These are phyloP conservation scores for Agrotis segetum DNA, from an alignment of 2,888 invertebrate genomes.

Conservation along the genomic window DNA sequence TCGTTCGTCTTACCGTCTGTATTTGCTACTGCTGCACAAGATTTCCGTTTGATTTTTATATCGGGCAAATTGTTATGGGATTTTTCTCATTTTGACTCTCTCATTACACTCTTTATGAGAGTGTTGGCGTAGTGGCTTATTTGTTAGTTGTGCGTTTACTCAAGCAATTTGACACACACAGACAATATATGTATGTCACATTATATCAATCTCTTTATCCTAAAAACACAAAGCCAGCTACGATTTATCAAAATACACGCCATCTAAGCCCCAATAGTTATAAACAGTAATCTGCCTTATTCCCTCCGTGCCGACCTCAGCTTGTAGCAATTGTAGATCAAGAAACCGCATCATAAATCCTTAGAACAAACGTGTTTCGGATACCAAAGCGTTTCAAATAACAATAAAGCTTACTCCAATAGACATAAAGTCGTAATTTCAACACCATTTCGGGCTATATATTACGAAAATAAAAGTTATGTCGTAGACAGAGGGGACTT, in stretches of 20 bases:
- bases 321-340: slow-evolving; percentile 58
- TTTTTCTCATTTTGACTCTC: too few relatives aligned
- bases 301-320: slow-evolving; percentile 8
- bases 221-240: not conserved
- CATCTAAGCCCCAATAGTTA: slow-evolving; percentile 23
- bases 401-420: slow-evolving; percentile 61
- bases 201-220: too few relatives aligned
- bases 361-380: slow-evolving; percentile 54
- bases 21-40: too few relatives aligned
- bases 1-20: too few relatives aligned
- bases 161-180: too few relatives aligned
- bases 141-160: too few relatives aligned
- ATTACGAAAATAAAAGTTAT: slow-evolving; percentile 62
- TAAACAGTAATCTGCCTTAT: slow-evolving; percentile 27
- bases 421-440: slow-evolving; percentile 63
- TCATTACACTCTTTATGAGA: too few relatives aligned
- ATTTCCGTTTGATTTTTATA: too few relatives aligned
- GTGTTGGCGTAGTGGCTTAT: too few relatives aligned
- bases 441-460: slow-evolving; percentile 54
- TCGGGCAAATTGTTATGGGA: too few relatives aligned
- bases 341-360: slow-evolving; percentile 67
- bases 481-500: slow-evolving; percentile 50
- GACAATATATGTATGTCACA: too few relatives aligned
- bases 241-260: slow-evolving; percentile 16
- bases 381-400: slow-evolving; percentile 45